A percentile compares a stretch with the other conserved stretches of the same genome.
phyloP scores from a whole-genome alignment of 2,888 invertebrate genomes.

The Metallyticus violacea region DNA sequence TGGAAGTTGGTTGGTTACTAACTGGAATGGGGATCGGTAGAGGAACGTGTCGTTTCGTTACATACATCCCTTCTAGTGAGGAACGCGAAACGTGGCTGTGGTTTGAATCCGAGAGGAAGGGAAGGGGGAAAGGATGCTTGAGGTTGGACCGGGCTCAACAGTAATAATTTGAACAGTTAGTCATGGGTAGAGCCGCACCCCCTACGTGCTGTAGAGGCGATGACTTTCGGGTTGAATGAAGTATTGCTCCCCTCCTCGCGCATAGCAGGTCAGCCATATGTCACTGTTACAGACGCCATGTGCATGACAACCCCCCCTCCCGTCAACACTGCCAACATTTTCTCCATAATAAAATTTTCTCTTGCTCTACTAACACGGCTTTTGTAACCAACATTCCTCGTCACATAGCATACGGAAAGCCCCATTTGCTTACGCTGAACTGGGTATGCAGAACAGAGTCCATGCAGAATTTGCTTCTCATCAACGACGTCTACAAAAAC shows the following conservation, averaged over 20 bases:
- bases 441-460: not conserved
- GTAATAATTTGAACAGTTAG: conserved; percentile 6
- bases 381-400: not conserved
- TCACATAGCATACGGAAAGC: not conserved
- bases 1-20: not conserved
- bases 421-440: not conserved
- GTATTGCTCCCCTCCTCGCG: not conserved
- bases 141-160: not conserved
- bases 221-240: not conserved
- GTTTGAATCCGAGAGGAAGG: not conserved
- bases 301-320: not conserved
- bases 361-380: not conserved
- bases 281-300: not conserved
- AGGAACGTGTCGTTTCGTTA: not conserved
- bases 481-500: not conserved
- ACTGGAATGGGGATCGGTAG: not conserved
- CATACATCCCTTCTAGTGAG: not conserved
- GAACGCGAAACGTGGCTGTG: not conserved
- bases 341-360: not conserved
- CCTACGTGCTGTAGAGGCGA: not conserved
- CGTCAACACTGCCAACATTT: not conserved
- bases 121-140: not conserved
- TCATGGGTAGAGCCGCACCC: not conserved
- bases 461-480: not conserved
- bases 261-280: too few species aligned